Conservation (phyloP, 2,113 vertebrate species). For the Takifugu bimaculatus region DNA sequence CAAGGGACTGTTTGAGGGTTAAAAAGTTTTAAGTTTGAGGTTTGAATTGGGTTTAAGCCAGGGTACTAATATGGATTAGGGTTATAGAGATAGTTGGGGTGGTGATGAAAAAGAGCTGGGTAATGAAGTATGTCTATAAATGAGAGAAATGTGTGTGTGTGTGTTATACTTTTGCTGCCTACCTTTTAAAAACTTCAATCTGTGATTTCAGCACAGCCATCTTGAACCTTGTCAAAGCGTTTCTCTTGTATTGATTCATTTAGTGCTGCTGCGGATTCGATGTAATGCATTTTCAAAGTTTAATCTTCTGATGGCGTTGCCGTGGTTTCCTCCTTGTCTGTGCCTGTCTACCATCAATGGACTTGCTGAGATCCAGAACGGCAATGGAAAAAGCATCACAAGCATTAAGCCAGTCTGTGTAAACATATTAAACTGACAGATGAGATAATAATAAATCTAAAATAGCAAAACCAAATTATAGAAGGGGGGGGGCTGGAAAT, state of each 20-base stretch:
- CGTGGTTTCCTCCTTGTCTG: conserved; percentile 36
- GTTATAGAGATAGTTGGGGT: too few relatives aligned
- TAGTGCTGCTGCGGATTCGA: conserved; percentile 25
- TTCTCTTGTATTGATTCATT: conserved; percentile 23
- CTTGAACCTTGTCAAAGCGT: conserved; percentile 11
- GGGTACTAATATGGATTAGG: too few relatives aligned
- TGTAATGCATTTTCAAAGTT: conserved; percentile 25
- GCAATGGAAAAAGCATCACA: not conserved
- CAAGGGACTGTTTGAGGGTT: too few relatives aligned
- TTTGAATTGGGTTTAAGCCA: too few relatives aligned
- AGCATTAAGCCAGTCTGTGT: conserved; percentile 28
- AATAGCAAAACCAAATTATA: not conserved
- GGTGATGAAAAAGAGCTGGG: too few relatives aligned
- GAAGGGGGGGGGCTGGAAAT: conserved; percentile 31
- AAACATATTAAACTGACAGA: conserved; percentile 16
- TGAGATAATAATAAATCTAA: conserved; percentile 18
- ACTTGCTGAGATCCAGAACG: conserved; percentile 8
- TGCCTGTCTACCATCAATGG: conserved; percentile 22
- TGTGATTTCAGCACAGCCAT: conserved; percentile 10
- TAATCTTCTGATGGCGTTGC: conserved; percentile 28
- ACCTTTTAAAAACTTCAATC: conserved; percentile 6
- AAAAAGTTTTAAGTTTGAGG: too few relatives aligned
- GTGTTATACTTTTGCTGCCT: conserved; percentile 5
- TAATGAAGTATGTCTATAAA: too few relatives aligned
- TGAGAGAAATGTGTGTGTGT: not conserved